These are phyloP conservation scores for Pedionomus torquatus DNA, from an alignment of 2,113 vertebrate genomes.

Conservation along the genomic window DNA sequence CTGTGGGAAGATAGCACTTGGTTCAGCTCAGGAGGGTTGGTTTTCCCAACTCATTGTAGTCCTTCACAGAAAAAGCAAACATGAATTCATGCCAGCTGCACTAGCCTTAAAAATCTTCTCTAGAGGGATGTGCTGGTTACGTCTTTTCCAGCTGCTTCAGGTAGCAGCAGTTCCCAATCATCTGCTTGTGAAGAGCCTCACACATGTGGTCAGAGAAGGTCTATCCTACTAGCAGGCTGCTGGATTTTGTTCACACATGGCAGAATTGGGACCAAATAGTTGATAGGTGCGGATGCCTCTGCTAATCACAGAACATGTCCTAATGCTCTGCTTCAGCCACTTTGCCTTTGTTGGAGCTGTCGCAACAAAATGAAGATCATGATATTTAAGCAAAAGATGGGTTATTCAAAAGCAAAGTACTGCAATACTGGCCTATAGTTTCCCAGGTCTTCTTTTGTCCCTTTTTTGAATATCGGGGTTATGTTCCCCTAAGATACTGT, in stretches of 20 bases:
- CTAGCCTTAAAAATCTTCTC: not conserved
- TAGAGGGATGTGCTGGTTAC: not conserved
- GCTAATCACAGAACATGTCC: not conserved
- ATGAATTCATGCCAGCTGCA: not conserved
- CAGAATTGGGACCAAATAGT: not conserved
- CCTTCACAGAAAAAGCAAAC: not conserved
- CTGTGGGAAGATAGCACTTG: not conserved
- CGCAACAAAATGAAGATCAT: not conserved
- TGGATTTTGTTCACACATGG: not conserved
- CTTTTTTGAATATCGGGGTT: no score
- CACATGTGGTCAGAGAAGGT: not conserved
- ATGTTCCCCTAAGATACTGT: no score
- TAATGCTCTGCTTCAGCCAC: not conserved
- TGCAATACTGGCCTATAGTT: no score
- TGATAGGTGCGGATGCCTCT: not conserved
- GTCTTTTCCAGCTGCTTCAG: not conserved
- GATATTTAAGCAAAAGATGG: not conserved
- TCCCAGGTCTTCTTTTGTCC: no score
- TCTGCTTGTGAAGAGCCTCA: not conserved
- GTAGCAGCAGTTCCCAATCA: not conserved
- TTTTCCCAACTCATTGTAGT: not conserved
- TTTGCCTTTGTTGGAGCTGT: not conserved
- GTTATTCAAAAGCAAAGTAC: not conserved
- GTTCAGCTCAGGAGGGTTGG: not conserved
- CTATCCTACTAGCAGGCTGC: not conserved